Base-by-base conservation (phyloP, 2,888 invertebrate genomes). In the Odontocolon sp. region DNA sequence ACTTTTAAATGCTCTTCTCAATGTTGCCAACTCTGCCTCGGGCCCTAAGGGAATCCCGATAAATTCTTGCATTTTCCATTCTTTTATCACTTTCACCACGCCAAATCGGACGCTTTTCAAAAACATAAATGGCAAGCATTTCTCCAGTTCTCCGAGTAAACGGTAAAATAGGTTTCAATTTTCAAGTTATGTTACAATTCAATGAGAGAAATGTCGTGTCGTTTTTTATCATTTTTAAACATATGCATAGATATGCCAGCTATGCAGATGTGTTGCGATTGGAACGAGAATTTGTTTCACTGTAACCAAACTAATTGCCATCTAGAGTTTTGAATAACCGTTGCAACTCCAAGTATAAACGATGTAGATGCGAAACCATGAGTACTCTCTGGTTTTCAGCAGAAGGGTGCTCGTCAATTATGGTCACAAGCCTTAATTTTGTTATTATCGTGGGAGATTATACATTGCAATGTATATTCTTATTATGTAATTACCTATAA, bases 1-100 rank as follows among this genome's bases (percentile, higher is more conserved):
- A 71, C 76, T 71, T 47, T 76, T 76, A 67, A 76, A 76, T 71
- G 67, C 59, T 67, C 67, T 66, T 71, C 70, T 70, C 70, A 21
- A 45, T 36, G 42, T 67, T 66, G 76, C 76, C 76, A 71, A 76
- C 61, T 76, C 66, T 28, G 75, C 69, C 70, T 75, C 52, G 56
- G 54, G 75, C 40, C 26, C 14, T 26, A 23, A 36, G 57, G 59
- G 31, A 42, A 66, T 57, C 52, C 70, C 59, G 66, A 75, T 75
- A 75, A 75, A 67, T 54, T 69, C 40, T 33, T 45, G 38, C 66
- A 71, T 71, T 61, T 61, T 66, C 54, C 36, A 38, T 59, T 54
- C 47, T 38, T 61, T 36, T 18, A 16, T 73, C 52, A 67, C 50
- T 40, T 36, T 21, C 42, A 23, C 26, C 47, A 47, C 21, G 59